phyloP scores from a whole-genome alignment of 2,888 invertebrate genomes.

The Conomelus anceps region DNA sequence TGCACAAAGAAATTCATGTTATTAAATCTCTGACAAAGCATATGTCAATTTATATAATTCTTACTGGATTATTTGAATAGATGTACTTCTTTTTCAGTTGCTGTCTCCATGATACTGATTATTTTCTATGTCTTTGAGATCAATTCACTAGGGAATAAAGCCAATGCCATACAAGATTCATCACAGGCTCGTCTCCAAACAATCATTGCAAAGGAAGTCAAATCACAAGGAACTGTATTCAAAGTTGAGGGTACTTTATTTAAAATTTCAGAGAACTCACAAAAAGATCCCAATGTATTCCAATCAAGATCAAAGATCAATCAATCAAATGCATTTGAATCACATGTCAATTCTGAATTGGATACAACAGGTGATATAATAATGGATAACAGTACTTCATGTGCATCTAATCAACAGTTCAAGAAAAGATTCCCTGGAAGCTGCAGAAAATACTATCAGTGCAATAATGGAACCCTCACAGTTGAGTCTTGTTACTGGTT shows the following conservation, averaged over 20 bases:
- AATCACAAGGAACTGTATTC: neutral
- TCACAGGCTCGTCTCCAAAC: neutral
- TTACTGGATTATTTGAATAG: too few relatives aligned
- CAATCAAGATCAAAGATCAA: neutral
- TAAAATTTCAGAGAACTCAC: neutral
- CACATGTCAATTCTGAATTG: neutral
- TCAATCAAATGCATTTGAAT: neutral
- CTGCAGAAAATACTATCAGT: neutral
- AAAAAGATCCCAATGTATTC: neutral
- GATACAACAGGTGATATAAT: too few relatives aligned
- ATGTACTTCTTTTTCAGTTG: neutral
- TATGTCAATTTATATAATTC: too few relatives aligned
- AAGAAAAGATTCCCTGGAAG: neutral
- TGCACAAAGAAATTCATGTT: too few relatives aligned
- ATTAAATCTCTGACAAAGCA: too few relatives aligned
- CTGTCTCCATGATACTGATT: neutral
- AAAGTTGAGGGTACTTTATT: neutral
- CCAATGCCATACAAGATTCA: neutral
- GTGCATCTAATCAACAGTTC: neutral
- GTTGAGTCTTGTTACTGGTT: neutral
- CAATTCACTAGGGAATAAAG: neutral
- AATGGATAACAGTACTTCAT: neutral
- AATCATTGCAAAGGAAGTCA: neutral
- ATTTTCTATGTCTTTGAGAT: neutral
- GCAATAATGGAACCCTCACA: neutral